Evolutionary conservation across 2,888 invertebrate species (phyloP).

Genomic region (Thera britannica): DNA sequence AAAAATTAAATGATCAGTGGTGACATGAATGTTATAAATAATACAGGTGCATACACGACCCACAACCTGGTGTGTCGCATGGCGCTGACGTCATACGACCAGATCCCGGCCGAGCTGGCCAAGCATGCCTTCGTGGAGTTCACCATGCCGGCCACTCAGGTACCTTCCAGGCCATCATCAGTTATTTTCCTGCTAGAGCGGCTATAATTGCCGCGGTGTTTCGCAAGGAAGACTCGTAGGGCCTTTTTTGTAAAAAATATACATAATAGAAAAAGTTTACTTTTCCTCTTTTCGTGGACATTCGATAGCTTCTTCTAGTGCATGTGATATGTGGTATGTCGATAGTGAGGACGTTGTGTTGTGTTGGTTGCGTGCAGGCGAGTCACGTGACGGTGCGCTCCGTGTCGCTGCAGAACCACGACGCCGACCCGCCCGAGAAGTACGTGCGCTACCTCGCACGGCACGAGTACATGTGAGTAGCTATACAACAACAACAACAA

Average conservation of each 20-base stretch:
- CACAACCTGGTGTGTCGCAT: conserved; percentile 97
- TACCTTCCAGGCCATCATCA: background rate
- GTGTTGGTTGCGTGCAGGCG: conserved; percentile 61
- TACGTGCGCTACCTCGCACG: conserved; percentile 98
- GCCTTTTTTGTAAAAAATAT: no score
- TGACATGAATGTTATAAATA: background rate
- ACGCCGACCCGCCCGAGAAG: conserved; percentile 98
- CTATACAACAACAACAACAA: no score
- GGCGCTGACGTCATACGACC: conserved; percentile 98
- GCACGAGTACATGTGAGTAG: conserved; percentile 94
- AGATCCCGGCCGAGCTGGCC: conserved; percentile 96
- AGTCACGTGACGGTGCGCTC: conserved; percentile 97
- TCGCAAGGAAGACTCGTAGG: no score
- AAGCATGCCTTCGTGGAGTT: conserved; percentile 97
- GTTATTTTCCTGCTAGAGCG: no score
- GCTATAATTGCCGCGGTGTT: no score
- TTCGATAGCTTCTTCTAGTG: no score
- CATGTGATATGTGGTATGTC: no score
- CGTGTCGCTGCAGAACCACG: conserved; percentile 94
- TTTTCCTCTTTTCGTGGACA: no score
- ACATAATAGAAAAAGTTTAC: no score
- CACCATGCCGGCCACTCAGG: conserved; percentile 98
- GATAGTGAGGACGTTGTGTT: background rate
- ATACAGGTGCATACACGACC: conserved; percentile 97
- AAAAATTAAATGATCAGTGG: no score